Percentiles rank a stretch among this genome's conserved stretches.
These are phyloP conservation scores for Mola mola DNA, from an alignment of 2,113 vertebrate genomes.

Conservation along the genomic window DNA sequence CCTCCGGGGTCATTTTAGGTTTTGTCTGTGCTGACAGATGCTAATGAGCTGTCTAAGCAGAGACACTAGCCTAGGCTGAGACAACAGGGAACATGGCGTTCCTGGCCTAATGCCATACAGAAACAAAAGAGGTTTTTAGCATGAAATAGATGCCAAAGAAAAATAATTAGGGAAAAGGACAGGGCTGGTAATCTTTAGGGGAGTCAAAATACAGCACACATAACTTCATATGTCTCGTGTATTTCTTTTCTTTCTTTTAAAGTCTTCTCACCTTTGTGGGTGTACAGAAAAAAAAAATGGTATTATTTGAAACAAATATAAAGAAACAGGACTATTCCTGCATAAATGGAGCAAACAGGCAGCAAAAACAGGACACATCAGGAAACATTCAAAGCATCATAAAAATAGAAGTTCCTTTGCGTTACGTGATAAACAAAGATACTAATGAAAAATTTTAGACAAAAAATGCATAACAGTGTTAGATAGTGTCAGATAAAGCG, in stretches of 20 bases:
- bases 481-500: too few relatives aligned
- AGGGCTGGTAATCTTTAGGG: not conserved
- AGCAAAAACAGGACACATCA: too few relatives aligned
- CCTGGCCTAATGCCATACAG: constrained; percentile 31
- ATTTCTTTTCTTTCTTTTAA: not conserved
- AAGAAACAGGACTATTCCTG: too few relatives aligned
- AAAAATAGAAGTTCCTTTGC: too few relatives aligned
- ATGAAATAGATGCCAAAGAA: constrained; percentile 5
- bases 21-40: constrained; percentile 54
- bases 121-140: constrained; percentile 12
- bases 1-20: constrained; percentile 26
- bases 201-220: too few relatives aligned
- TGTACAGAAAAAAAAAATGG: not conserved
- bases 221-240: too few relatives aligned
- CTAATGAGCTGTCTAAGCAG: constrained; percentile 49
- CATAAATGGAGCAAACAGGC: too few relatives aligned
- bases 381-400: too few relatives aligned
- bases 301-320: not conserved
- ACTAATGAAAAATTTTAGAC: too few relatives aligned
- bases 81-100: constrained; percentile 26
- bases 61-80: constrained; percentile 39
- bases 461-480: too few relatives aligned
- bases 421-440: too few relatives aligned
- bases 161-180: not conserved
- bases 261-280: not conserved